phyloP scores from a whole-genome alignment of 2,797 vertebrate genomes.

The Sebastes taczanowskii region DNA sequence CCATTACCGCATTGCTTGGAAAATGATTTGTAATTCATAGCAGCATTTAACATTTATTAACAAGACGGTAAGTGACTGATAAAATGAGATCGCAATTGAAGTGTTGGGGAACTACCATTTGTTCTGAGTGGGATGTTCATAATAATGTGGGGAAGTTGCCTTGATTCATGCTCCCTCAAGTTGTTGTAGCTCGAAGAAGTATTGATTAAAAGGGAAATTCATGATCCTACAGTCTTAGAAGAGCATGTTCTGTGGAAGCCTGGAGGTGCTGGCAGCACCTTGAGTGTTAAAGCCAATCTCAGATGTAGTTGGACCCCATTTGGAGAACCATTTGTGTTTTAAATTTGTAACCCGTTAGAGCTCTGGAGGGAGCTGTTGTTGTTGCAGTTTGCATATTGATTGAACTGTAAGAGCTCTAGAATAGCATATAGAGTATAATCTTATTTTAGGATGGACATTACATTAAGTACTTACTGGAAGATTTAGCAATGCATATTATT shows the following conservation, averaged over 20 bases:
- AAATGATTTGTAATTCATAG: constrained; percentile 25
- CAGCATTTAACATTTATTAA: constrained; percentile 36
- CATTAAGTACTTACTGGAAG: constrained; percentile 21
- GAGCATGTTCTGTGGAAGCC: background rate
- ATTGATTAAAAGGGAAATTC: constrained; percentile 22
- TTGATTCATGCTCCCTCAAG: constrained; percentile 14
- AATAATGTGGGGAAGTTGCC: constrained; percentile 11
- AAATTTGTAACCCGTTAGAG: constrained; percentile 13
- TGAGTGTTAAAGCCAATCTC: background rate
- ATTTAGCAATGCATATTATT: constrained; percentile 46
- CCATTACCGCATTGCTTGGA: constrained; percentile 11
- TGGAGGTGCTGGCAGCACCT: background rate
- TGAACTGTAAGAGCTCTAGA: constrained; percentile 12
- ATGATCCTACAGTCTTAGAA: background rate
- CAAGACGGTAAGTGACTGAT: constrained; percentile 12
- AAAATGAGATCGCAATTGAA: background rate
- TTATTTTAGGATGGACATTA: constrained; percentile 37
- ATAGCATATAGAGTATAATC: constrained; percentile 28
- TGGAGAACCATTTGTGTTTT: constrained; percentile 6
- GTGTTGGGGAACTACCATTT: constrained; percentile 14
- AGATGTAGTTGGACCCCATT: background rate
- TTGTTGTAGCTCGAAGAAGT: background rate
- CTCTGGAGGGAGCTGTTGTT: background rate
- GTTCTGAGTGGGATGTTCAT: constrained; percentile 27
- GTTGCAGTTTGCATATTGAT: constrained; percentile 40